Percentiles rank a stretch among this genome's conserved stretches.
phyloP scores from a whole-genome alignment of 2,797 vertebrate genomes.

The Chelon labrosus region DNA sequence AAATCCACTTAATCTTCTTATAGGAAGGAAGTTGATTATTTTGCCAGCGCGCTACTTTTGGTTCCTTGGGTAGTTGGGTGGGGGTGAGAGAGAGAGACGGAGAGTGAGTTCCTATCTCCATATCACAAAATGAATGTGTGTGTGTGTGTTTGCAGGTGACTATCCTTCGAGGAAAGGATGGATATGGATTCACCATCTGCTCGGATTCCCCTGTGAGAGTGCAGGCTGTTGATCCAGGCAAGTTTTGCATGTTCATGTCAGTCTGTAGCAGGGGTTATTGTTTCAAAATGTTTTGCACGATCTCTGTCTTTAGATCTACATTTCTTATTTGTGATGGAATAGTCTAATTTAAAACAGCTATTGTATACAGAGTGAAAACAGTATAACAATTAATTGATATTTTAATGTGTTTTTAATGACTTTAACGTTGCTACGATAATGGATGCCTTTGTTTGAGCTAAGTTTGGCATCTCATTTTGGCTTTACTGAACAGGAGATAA shows the following conservation, averaged over 20 bases:
- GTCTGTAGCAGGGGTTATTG: too few species aligned
- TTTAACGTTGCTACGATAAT: not conserved
- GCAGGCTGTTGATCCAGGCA: slow-evolving; percentile 94
- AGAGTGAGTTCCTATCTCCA: not conserved
- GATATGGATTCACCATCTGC: slow-evolving; percentile 98
- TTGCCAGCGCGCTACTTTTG: slow-evolving; percentile 43
- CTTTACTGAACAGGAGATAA: not conserved
- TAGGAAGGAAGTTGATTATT: slow-evolving; percentile 66
- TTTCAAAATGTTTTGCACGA: not conserved
- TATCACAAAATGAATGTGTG: slow-evolving; percentile 7
- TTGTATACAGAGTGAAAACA: not conserved
- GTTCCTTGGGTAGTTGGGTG: slow-evolving; percentile 19
- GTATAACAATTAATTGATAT: slow-evolving; percentile 6
- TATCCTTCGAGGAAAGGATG: slow-evolving; percentile 93
- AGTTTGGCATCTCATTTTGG: slow-evolving; percentile 7
- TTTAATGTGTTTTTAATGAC: not conserved
- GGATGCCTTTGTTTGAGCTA: slow-evolving; percentile 3
- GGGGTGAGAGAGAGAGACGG: not conserved
- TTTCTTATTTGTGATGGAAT: not conserved
- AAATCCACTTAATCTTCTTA: slow-evolving; percentile 53
- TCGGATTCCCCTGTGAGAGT: slow-evolving; percentile 95
- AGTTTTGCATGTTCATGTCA: slow-evolving; percentile 39
- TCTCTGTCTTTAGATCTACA: not conserved
- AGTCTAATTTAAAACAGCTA: not conserved
- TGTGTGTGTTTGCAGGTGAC: slow-evolving; percentile 85